A percentile compares a stretch with the other conserved stretches of the same genome.
Conservation (phyloP, 2,113 vertebrate species). For the Barbus barbus region DNA sequence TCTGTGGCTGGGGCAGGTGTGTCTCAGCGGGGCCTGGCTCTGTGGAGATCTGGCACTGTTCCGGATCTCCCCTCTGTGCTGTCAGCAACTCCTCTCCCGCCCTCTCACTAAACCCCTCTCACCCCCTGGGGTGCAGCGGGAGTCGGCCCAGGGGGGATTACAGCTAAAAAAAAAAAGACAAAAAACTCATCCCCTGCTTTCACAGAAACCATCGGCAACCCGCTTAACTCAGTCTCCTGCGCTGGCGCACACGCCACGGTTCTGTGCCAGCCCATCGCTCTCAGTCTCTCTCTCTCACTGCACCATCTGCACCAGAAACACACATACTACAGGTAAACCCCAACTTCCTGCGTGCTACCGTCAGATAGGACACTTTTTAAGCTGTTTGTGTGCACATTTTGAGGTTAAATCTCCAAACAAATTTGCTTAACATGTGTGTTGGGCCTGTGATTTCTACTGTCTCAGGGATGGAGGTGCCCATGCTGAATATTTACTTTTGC, state of each 20-base stretch:
- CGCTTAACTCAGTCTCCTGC: conserved; percentile 56
- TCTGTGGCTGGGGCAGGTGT: conserved; percentile 55
- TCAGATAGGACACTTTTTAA: conserved; percentile 68
- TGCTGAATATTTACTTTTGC: conserved; percentile 53
- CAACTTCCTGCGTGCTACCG: conserved; percentile 65
- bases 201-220: conserved; percentile 70
- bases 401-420: conserved; percentile 49
- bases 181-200: conserved; percentile 75
- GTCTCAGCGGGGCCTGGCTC: conserved; percentile 57
- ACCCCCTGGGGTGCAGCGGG: conserved; percentile 73
- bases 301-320: conserved; percentile 70
- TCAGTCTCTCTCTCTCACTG: conserved; percentile 53
- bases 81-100: conserved; percentile 49
- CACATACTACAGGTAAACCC: conserved; percentile 64
- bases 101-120: conserved; percentile 24
- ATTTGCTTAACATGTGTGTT: conserved; percentile 48
- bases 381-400: conserved; percentile 41
- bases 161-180: conserved; percentile 63
- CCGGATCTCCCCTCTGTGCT: conserved; percentile 54
- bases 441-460: conserved; percentile 48
- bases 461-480: conserved; percentile 38
- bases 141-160: conserved; percentile 77
- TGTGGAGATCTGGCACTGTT: conserved; percentile 55
- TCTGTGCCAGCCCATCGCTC: conserved; percentile 46
- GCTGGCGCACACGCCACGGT: conserved; percentile 37